These are phyloP conservation scores for Anthonomus grandis DNA, from an alignment of 1,140 invertebrate genomes.

Conservation along the genomic window DNA sequence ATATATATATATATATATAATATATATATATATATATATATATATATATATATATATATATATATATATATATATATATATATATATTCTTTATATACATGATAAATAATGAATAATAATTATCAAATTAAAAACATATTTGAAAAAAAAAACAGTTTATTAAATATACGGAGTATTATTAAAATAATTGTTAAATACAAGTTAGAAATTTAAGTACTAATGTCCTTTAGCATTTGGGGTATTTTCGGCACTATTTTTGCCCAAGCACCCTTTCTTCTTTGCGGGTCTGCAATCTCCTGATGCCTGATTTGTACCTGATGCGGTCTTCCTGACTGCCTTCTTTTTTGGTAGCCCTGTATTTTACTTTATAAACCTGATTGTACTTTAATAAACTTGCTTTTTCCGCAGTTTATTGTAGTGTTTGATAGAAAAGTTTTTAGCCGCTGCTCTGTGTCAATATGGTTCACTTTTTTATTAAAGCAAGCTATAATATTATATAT, in stretches of 20 bases:
- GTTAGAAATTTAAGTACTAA: background rate
- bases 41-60: too few species aligned
- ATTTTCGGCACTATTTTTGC: too few species aligned
- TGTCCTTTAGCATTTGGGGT: background rate
- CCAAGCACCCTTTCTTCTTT: background rate
- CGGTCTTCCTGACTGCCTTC: background rate
- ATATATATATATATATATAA: too few species aligned
- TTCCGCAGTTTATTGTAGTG: background rate
- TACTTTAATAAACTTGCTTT: background rate
- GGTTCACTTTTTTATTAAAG: background rate
- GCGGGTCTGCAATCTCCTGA: background rate
- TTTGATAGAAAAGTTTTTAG: background rate
- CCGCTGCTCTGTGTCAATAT: background rate
- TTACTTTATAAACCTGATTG: background rate
- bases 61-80: too few species aligned
- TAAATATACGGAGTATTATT: background rate
- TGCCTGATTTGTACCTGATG: too few species aligned
- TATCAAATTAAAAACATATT: background rate
- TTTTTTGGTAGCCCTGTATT: background rate
- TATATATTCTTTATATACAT: too few species aligned
- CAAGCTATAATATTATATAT: too few species aligned
- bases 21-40: too few species aligned
- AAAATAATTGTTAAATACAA: background rate
- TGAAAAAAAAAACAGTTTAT: background rate
- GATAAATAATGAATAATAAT: too few species aligned